A percentile compares a stretch with the other conserved stretches of the same genome.
Evolutionary conservation across 2,797 vertebrate genomes (phyloP).

Genomic region (Halcyon smyrnensis): DNA sequence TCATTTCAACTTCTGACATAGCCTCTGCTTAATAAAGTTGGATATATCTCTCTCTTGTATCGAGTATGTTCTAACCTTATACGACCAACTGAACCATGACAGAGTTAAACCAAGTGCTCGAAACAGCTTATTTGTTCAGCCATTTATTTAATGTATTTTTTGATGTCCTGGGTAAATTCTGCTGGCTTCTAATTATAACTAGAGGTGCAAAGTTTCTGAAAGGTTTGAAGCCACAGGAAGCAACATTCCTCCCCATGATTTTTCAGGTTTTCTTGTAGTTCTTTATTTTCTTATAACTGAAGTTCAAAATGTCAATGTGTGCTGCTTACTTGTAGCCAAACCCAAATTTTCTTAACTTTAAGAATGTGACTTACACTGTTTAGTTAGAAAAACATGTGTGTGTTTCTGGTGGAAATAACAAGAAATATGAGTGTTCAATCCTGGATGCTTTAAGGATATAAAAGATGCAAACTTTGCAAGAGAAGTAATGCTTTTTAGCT

Average conservation of each 20-base stretch:
- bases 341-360: neutral
- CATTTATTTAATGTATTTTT: neutral
- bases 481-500: neutral
- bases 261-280: neutral
- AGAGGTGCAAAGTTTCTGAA: neutral
- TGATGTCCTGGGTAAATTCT: neutral
- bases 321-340: neutral
- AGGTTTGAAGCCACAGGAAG: neutral
- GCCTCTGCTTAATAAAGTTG: neutral
- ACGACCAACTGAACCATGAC: neutral
- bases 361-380: neutral
- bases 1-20: neutral
- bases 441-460: neutral
- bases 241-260: neutral
- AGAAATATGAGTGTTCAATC: neutral
- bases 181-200: neutral
- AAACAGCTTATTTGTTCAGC: neutral
- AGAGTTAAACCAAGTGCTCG: neutral
- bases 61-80: neutral
- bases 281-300: neutral
- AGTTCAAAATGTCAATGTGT: neutral
- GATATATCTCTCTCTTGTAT: neutral
- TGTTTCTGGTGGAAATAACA: neutral
- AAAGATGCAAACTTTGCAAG: neutral
- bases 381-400: neutral